Evolutionary conservation across 2,888 invertebrate genomes (phyloP).

Genomic region (Ptilodon capucinus): DNA sequence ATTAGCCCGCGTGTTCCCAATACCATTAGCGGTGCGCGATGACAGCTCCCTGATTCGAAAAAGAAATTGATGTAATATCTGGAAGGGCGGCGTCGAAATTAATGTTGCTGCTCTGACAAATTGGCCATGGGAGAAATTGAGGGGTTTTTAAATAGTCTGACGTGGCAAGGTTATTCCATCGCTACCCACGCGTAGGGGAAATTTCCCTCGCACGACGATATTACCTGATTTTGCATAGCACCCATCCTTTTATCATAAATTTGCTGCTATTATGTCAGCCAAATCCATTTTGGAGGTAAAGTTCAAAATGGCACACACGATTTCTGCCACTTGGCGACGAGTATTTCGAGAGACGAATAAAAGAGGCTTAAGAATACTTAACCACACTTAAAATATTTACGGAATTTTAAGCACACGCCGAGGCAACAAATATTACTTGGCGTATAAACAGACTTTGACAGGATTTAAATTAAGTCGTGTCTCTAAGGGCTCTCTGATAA

Average conservation of each 20-base stretch:
- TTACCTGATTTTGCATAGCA: conserved; percentile 30
- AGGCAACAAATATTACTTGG: conserved; percentile 33
- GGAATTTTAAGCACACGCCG: conserved; percentile 28
- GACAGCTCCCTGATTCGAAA: conserved; percentile 62
- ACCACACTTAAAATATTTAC: conserved; percentile 35
- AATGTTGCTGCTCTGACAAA: conserved; percentile 46
- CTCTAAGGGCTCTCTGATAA: not conserved
- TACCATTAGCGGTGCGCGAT: conserved; percentile 72
- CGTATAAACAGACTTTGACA: conserved; percentile 22
- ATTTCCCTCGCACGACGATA: conserved; percentile 16
- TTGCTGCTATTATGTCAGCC: conserved; percentile 18
- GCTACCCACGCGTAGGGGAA: conserved; percentile 15
- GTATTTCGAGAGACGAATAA: conserved; percentile 25
- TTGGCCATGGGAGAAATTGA: conserved; percentile 32
- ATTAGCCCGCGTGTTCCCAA: conserved; percentile 74
- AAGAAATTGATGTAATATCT: conserved; percentile 70
- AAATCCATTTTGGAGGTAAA: conserved; percentile 20
- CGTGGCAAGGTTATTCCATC: conserved; percentile 20
- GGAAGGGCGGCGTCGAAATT: conserved; percentile 53
- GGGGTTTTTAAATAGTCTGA: conserved; percentile 31
- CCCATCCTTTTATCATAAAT: conserved; percentile 24
- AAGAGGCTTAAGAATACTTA: conserved; percentile 35
- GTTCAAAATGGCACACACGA: conserved; percentile 25
- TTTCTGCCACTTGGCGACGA: conserved; percentile 21
- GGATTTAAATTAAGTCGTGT: conserved; percentile 25